Conservation (phyloP, 2,797 vertebrate species). For the Nyctalus aviator region DNA sequence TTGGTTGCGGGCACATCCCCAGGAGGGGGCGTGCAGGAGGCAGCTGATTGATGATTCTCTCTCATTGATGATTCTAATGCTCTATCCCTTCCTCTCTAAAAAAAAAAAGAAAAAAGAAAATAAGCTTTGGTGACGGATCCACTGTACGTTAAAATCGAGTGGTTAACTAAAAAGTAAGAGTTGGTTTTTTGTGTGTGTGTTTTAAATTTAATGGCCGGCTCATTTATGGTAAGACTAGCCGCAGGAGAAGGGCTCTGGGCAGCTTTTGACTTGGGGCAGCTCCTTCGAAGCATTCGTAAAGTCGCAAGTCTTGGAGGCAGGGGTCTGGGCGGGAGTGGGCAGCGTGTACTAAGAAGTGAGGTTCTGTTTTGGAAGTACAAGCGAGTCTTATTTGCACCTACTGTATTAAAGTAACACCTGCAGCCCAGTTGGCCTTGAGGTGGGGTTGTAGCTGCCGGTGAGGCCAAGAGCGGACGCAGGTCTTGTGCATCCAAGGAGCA, state of each 20-base stretch:
- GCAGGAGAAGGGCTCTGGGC: neutral
- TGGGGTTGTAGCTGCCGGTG: neutral
- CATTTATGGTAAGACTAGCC: neutral
- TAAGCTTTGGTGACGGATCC: neutral
- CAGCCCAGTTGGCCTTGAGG: neutral
- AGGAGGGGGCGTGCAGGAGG: too few species aligned
- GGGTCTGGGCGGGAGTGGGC: neutral
- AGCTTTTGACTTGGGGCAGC: neutral
- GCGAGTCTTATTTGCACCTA: neutral
- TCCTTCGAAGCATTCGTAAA: neutral
- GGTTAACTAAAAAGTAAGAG: neutral
- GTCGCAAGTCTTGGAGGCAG: neutral
- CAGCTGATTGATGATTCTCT: too few species aligned
- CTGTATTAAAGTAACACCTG: neutral
- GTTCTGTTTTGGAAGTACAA: neutral
- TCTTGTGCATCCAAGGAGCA: neutral
- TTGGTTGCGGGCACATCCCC: too few species aligned
- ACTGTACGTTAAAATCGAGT: neutral
- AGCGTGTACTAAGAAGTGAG: neutral
- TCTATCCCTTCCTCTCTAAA: too few species aligned
- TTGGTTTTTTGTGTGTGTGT: neutral
- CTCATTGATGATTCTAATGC: too few species aligned
- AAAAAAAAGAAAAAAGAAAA: neutral
- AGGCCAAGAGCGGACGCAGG: neutral
- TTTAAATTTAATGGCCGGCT: neutral